phyloP scores from a whole-genome alignment of 2,797 vertebrate genomes.

The Taenioides sp. region DNA sequence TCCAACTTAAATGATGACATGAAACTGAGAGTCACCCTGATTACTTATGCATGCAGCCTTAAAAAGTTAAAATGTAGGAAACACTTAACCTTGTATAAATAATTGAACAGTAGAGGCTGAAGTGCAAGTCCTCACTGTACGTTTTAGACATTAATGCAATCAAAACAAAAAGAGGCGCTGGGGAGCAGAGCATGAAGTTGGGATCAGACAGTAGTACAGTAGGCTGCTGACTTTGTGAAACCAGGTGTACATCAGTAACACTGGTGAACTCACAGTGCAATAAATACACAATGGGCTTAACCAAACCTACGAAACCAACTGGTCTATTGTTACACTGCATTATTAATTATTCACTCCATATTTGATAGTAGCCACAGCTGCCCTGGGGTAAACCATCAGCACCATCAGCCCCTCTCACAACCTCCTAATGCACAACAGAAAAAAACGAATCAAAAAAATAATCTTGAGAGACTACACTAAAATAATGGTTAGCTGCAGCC shows the following conservation, averaged over 20 bases:
- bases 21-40: not conserved
- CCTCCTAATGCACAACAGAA: too few relatives aligned
- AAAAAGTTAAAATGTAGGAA: conserved; percentile 3
- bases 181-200: not conserved
- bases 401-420: too few relatives aligned
- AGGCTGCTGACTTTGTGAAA: not conserved
- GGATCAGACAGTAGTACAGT: too few relatives aligned
- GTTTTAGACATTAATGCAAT: not conserved
- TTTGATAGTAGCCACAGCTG: too few relatives aligned
- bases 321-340: too few relatives aligned
- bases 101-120: not conserved
- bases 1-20: not conserved
- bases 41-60: conserved; percentile 5
- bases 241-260: not conserved
- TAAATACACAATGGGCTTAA: too few relatives aligned
- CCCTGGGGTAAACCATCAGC: too few relatives aligned
- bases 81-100: conserved; percentile 2
- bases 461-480: too few relatives aligned
- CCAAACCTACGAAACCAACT: too few relatives aligned
- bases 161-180: not conserved
- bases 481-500: not conserved
- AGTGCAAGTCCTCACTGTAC: not conserved
- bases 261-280: too few relatives aligned
- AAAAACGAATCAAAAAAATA: too few relatives aligned
- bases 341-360: too few relatives aligned